Evolutionary conservation across 1,140 invertebrate species (phyloP), one percentile per base, ranked within the genome.

Genomic region (Diploscapter pachys): DNA sequence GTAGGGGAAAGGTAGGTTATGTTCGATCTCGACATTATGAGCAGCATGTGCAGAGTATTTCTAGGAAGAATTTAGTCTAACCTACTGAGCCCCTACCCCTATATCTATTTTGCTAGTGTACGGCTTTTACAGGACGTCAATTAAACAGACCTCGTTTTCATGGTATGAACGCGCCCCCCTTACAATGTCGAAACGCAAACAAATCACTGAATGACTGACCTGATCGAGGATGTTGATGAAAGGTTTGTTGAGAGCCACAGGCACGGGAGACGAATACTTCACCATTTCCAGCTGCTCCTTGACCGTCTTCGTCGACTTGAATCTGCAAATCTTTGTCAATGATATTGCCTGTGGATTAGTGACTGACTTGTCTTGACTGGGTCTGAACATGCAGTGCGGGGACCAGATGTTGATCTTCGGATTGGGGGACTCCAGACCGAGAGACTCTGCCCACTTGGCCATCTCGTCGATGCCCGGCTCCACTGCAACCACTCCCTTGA

Each of bases 161-260:
- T 11, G 2, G 13, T 61, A 61, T 11, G 11, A 61, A 61, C 57
- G 13, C 11, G 13, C 11, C 11, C 11, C 11, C 57, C 57, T 11
- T 61, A 61, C 57, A 61, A 2, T 61, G 11, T 61, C 31, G 31
- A 31, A 31, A 31, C 31, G 31, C 1, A 31, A 31, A 13, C 57
- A 11, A 61, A 61, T 52, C 31, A 31, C 31, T 31, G 57, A 64
- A n/a, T 13, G 11, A 5, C 31, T 4, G 9, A 83, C 78, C 64
- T 80, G 79, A 68, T 80, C 79, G 50, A 78, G 55, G 66, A 80
- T 80, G 50, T 80, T 80, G 69, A 80, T 80, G 31, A 80, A 72
- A 3, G 78, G 79, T 51, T 73, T 73, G 54, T 80, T 80, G 2
- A 80, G 67, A 8, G 52, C 49, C 8, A 80, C 73, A 11, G 65